Percentiles rank a stretch among this genome's conserved stretches.
Evolutionary conservation across 2,113 vertebrate species (phyloP).

Genomic region (Carassius carassius): DNA sequence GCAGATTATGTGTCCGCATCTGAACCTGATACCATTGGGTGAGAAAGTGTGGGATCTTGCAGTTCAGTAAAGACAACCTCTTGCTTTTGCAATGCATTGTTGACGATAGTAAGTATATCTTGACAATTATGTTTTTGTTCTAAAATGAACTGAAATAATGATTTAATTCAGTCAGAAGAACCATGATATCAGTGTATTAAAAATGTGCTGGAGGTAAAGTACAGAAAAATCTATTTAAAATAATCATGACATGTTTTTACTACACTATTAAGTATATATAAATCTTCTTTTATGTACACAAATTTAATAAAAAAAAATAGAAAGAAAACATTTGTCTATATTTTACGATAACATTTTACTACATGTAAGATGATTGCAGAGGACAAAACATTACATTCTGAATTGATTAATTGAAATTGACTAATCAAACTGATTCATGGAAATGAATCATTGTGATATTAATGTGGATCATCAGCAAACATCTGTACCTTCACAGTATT

Average conservation of each 20-base stretch:
- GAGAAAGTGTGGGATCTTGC: slow-evolving; percentile 33
- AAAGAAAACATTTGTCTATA: background rate
- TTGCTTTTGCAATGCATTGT: slow-evolving; percentile 3
- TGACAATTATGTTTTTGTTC: background rate
- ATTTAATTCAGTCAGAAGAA: background rate
- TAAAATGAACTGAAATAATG: background rate
- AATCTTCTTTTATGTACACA: background rate
- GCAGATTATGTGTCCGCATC: slow-evolving; percentile 46
- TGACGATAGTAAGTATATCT: background rate
- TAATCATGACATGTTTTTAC: background rate
- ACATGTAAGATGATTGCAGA: background rate
- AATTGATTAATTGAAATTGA: background rate
- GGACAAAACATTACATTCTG: background rate
- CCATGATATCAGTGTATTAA: background rate
- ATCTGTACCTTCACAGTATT: background rate
- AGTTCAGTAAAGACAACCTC: background rate
- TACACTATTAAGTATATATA: background rate
- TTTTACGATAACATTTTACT: background rate
- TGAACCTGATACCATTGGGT: slow-evolving; percentile 44
- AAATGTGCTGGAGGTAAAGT: background rate
- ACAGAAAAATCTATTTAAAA: too few species aligned
- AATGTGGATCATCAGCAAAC: background rate
- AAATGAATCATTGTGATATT: background rate
- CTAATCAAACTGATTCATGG: background rate
- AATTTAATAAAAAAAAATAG: background rate